Evolutionary conservation across 2,888 invertebrate species (phyloP).

Genomic region (Sturmia bella): DNA sequence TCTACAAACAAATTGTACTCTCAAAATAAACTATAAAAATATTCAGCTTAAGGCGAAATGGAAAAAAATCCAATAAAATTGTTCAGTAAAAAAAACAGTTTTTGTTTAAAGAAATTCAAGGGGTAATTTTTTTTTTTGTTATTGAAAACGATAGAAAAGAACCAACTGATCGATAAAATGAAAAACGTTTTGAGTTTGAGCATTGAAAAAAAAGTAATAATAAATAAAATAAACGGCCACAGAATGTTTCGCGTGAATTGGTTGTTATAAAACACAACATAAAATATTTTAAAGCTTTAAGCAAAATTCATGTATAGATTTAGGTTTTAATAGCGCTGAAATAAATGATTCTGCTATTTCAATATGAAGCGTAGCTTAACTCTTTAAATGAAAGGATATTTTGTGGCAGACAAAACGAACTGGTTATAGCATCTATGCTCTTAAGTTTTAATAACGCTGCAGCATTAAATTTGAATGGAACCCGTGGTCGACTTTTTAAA

Average conservation of each 20-base stretch:
- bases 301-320: slow-evolving; percentile 40
- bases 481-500: too few relatives aligned
- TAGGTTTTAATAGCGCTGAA: slow-evolving; percentile 47
- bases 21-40: slow-evolving; percentile 31
- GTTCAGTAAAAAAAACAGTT: neutral
- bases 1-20: slow-evolving; percentile 66
- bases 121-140: slow-evolving; percentile 45
- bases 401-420: too few relatives aligned
- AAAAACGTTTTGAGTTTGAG: slow-evolving; percentile 24
- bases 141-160: slow-evolving; percentile 61
- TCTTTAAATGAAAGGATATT: neutral
- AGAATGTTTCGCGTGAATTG: slow-evolving; percentile 53
- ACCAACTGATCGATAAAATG: slow-evolving; percentile 66
- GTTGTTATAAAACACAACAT: slow-evolving; percentile 28
- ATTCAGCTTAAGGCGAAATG: slow-evolving; percentile 53
- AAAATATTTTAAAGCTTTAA: slow-evolving; percentile 49
- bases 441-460: too few relatives aligned
- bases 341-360: neutral
- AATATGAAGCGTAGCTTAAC: neutral
- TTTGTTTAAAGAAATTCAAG: slow-evolving; percentile 14
- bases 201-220: neutral
- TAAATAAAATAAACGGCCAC: neutral
- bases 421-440: too few relatives aligned
- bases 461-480: too few relatives aligned
- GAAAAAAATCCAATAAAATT: slow-evolving; percentile 57